Base-by-base conservation (phyloP, 1,140 invertebrate species). In the Leptestheria dahalacensis region DNA sequence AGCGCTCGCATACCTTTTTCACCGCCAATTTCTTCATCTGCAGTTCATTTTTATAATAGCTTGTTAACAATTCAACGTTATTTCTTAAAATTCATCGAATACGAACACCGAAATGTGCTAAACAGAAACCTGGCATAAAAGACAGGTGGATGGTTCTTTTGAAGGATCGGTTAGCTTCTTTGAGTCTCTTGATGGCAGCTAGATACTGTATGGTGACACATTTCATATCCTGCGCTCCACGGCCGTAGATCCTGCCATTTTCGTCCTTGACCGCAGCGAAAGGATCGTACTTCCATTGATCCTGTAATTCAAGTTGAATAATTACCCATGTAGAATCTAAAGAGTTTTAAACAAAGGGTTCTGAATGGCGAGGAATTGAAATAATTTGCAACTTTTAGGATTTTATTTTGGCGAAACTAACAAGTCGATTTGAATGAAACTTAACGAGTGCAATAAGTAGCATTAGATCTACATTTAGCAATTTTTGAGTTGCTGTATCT, bases 11-110 rank as follows among this genome's bases (percentile, higher is more conserved):
- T 94, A 21, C 91, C 91, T 48, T 82, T 76, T 1, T 75, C 69
- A 2, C 91, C 91, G 0, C 91, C 91, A 66, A 89, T 84, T 77
- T 97, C 93, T 72, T 97, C 93, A 74, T 96, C 92, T 85, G 71
- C 66, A 65, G 71, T 68, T 61, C 62, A 24, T 64, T 26, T 58
- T 55, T 20, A 62, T 2, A 10, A 53, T 6, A 24, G 33, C 52
- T 12, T 11, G 15, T 24, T 41, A 29, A 57, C 29, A 12, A 12
- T 10, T 26, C 48, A 18, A 23, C n/a, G 25, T 11, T 50, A 59
- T 11, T 25, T 20, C 6, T 10, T 29, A 10, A 61, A 61, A 61
- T 67, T 72, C n/a, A n/a, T n/a, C n/a, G n/a, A n/a, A n/a, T n/a
- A n/a, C n/a, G n/a, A n/a, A n/a, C n/a, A n/a, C n/a, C n/a, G n/a